phyloP scores from a whole-genome alignment of 2,888 invertebrate species.

The Copidosoma aretas region DNA sequence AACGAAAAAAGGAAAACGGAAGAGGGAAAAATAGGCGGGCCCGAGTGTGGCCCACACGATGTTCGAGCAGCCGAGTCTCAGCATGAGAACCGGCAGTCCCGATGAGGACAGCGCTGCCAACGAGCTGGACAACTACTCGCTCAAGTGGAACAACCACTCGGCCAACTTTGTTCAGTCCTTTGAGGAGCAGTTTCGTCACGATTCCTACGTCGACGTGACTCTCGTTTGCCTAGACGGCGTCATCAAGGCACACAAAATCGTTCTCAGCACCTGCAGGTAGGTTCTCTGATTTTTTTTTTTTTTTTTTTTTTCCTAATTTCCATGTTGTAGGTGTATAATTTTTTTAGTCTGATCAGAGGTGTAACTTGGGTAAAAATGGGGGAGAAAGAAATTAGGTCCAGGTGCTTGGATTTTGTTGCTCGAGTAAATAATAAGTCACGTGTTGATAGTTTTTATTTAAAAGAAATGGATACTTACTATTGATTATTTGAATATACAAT shows the following conservation, averaged over 20 bases:
- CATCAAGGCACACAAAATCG: conserved; percentile 89
- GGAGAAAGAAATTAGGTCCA: too few species aligned
- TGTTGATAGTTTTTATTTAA: too few species aligned
- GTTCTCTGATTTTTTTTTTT: background rate
- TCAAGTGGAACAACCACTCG: conserved; percentile 94
- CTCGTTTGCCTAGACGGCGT: conserved; percentile 86
- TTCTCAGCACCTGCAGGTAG: conserved; percentile 79
- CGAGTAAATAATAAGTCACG: too few species aligned
- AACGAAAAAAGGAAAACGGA: too few species aligned
- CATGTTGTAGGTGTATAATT: background rate
- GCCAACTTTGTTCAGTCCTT: conserved; percentile 86
- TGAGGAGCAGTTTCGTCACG: conserved; percentile 85
- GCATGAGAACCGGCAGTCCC: conserved; percentile 53
- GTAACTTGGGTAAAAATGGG: too few species aligned
- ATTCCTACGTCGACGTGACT: conserved; percentile 88
- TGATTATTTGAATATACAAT: too few species aligned
- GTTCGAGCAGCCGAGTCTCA: conserved; percentile 49
- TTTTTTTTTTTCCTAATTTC: background rate
- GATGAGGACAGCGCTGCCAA: conserved; percentile 62
- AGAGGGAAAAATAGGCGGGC: conserved; percentile 4
- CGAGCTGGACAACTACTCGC: conserved; percentile 83
- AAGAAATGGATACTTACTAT: too few species aligned
- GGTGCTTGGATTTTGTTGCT: too few species aligned
- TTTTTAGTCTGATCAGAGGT: too few species aligned
- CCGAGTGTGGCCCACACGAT: conserved; percentile 47